These are phyloP conservation scores for Pissodes strobi DNA, from an alignment of 1,140 invertebrate genomes.

Conservation along the genomic window DNA sequence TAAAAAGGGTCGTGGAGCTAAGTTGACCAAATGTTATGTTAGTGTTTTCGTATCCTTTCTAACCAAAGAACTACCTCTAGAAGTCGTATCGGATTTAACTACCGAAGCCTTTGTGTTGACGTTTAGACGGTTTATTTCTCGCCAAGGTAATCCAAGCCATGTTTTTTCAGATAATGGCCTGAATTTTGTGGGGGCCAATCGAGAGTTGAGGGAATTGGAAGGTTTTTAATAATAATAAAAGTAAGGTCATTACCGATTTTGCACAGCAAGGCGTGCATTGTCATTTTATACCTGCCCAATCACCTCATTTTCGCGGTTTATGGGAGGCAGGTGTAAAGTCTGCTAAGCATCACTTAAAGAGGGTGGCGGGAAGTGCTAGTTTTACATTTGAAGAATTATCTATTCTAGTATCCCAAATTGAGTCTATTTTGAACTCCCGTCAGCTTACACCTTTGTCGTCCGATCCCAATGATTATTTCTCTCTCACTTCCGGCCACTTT, in stretches of 20 bases:
- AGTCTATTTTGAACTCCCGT: slow-evolving; percentile 36
- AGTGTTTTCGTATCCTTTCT: slow-evolving; percentile 49
- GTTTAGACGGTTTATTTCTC: slow-evolving; percentile 42
- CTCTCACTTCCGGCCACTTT: slow-evolving; percentile 38
- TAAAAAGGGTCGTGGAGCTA: slow-evolving; percentile 27
- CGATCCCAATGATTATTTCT: slow-evolving; percentile 36
- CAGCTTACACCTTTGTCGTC: slow-evolving; percentile 31
- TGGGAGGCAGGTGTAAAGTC: slow-evolving; percentile 45
- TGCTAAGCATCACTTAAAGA: slow-evolving; percentile 51
- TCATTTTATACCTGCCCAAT: background rate
- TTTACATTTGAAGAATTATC: slow-evolving; percentile 40
- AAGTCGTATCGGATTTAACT: slow-evolving; percentile 46
- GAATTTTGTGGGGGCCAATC: slow-evolving; percentile 25
- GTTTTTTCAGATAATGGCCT: slow-evolving; percentile 44
- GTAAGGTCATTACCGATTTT: background rate
- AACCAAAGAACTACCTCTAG: slow-evolving; percentile 50
- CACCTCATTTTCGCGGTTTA: background rate
- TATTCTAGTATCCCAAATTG: slow-evolving; percentile 29
- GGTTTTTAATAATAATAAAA: background rate
- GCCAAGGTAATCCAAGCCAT: slow-evolving; percentile 38
- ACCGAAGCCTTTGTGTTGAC: slow-evolving; percentile 48
- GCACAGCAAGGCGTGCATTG: background rate
- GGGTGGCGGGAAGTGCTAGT: slow-evolving; percentile 17
- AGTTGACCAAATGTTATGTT: slow-evolving; percentile 44
- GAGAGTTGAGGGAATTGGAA: slow-evolving; percentile 49